Evolutionary conservation across 2,888 invertebrate species (phyloP).

Genomic region (Drosophila austrosaltans): DNA sequence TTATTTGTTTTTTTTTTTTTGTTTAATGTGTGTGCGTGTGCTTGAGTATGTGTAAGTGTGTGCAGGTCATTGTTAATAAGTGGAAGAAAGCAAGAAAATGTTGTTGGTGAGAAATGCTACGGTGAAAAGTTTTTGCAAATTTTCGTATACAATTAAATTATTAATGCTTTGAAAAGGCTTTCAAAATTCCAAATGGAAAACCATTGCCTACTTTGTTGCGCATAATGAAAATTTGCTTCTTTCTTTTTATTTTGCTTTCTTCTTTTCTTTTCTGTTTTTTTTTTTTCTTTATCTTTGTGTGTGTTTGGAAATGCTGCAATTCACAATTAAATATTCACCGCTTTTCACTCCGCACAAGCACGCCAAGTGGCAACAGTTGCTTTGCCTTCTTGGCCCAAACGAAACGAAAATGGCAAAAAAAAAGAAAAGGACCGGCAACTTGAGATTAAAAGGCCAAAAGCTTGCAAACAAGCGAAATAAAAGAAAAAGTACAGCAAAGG

Average conservation of each 20-base stretch:
- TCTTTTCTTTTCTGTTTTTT: background rate
- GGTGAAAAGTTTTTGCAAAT: constrained; percentile 34
- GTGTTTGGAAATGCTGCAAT: constrained; percentile 4
- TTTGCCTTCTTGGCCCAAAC: constrained; percentile 36
- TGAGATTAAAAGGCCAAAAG: constrained; percentile 54
- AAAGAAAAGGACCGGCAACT: constrained; percentile 32
- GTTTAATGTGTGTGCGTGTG: constrained; percentile 17
- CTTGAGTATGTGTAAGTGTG: constrained; percentile 34
- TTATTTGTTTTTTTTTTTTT: constrained; percentile 44
- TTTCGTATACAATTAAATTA: constrained; percentile 18
- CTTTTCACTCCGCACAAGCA: background rate
- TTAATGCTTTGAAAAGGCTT: constrained; percentile 6
- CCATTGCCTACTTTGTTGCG: constrained; percentile 20
- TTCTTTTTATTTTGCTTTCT: too few relatives aligned
- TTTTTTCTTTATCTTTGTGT: background rate
- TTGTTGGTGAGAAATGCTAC: background rate
- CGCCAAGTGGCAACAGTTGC: constrained; percentile 10
- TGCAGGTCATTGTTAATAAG: constrained; percentile 23
- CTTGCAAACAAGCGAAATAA: constrained; percentile 39
- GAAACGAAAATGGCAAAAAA: constrained; percentile 35
- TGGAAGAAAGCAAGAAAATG: constrained; percentile 24
- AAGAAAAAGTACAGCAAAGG: constrained; percentile 37
- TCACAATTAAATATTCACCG: constrained; percentile 8
- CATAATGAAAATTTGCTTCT: constrained; percentile 9
- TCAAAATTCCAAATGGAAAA: constrained; percentile 12